phyloP scores from a whole-genome alignment of 2,888 invertebrate species.

The Heliconius hortense region DNA sequence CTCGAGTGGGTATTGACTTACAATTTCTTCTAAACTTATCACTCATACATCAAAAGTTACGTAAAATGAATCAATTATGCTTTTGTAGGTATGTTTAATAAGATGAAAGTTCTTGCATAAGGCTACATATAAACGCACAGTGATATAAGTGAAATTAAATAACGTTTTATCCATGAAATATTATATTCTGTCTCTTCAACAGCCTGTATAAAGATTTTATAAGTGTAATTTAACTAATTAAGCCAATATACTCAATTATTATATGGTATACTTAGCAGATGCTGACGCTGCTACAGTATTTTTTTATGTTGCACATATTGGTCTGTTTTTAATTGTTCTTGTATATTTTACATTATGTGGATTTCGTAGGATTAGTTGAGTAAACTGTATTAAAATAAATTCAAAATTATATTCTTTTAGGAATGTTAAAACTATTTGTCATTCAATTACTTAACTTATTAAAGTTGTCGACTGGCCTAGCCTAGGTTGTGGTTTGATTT shows the following conservation, averaged over 20 bases:
- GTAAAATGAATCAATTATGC: neutral
- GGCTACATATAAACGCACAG: neutral
- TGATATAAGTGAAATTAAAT: neutral
- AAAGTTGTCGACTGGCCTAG: neutral
- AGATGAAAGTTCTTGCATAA: constrained; percentile 13
- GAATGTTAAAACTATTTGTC: neutral
- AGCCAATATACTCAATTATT: neutral
- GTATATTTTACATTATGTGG: neutral
- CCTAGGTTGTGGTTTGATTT: too few species aligned
- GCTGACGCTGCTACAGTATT: neutral
- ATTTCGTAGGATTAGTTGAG: neutral
- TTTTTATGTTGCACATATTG: neutral
- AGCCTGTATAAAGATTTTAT: neutral
- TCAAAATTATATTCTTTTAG: too few species aligned
- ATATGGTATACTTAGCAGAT: neutral
- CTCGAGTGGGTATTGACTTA: neutral
- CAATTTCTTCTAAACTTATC: neutral
- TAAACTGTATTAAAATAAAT: neutral
- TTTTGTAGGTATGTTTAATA: neutral
- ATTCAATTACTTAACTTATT: neutral
- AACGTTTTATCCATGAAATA: neutral
- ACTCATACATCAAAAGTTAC: neutral
- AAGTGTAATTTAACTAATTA: neutral
- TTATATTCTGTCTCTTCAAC: neutral
- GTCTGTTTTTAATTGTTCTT: neutral